Evolutionary conservation across 2,113 vertebrate genomes (phyloP).

Genomic region (Cebus imitator): DNA sequence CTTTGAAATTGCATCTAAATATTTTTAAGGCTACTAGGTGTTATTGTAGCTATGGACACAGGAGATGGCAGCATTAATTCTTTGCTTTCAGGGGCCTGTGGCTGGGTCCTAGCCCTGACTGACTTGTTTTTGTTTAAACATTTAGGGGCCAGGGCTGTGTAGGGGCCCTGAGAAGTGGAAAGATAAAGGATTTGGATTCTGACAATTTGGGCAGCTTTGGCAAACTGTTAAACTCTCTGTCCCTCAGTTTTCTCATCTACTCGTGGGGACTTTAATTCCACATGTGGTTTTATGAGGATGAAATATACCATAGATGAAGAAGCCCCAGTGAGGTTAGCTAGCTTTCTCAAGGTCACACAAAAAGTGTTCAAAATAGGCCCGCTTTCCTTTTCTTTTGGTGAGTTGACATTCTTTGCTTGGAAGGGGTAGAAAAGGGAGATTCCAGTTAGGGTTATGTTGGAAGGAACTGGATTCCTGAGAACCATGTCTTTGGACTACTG

Average conservation of each 20-base stretch:
- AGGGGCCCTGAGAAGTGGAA: background rate
- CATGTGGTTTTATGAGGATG: background rate
- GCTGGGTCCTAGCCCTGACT: background rate
- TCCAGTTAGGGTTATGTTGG: background rate
- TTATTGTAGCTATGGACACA: background rate
- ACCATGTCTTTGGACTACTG: background rate
- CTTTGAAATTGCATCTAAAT: conserved; percentile 14
- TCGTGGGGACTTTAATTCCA: background rate
- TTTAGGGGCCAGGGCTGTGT: background rate
- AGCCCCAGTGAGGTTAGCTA: background rate
- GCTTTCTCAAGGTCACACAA: conserved; percentile 30
- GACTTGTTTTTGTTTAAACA: background rate
- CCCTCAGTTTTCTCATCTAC: background rate
- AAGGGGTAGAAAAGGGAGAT: background rate
- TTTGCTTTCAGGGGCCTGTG: background rate
- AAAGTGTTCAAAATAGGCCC: background rate
- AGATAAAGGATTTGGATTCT: background rate
- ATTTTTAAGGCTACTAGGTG: background rate
- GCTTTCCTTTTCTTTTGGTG: background rate
- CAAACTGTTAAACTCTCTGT: background rate
- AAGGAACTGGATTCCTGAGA: background rate
- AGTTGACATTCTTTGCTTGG: background rate
- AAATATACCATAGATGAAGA: background rate
- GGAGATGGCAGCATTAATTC: background rate
- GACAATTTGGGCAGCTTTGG: background rate